Base-by-base conservation (phyloP, 2,113 vertebrate species). In the Aptenodytes patagonicus region DNA sequence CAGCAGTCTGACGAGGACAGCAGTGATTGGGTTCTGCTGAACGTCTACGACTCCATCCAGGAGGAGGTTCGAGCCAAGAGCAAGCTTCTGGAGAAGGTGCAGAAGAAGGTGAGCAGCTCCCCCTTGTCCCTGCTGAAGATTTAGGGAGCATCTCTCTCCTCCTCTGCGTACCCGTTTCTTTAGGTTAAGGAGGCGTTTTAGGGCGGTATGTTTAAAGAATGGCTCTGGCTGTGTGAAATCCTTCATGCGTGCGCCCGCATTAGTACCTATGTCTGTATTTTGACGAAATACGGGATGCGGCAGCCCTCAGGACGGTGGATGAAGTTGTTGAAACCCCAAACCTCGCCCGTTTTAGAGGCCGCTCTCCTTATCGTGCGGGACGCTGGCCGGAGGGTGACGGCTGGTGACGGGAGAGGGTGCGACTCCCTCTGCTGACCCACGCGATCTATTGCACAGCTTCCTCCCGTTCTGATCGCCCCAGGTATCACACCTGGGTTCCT, bases 21-120 rank as follows among this genome's bases (percentile, higher is more conserved):
- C 28, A 98, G 98, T 0, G 98, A 99, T 20, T 97, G 95, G 72
- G 98, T 98, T 76, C 97, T 99, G 83, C 97, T 99, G 15, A 97
- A 97, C 0, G 98, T 99, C 73, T 99, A 99, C 0, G 97, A 99
- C 93, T 99, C 99, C 91, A 99, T 99, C 94, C 99, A 99, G 96
- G 98, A 99, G 64, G 98, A 99, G 91, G 97, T 98, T 29, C 81
- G 97, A 62, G 99, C 98, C 93, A 99, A 99, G 96, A 98, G 93
- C 96, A 98, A 98, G 64, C 95, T 98, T 25, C 96, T 99, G 96
- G 97, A 98, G 95, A 99, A 97, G 95, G 97, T 98, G 77, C 99
- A 99, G 96, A 98, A 95, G 68, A 99, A 99, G 98, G 99, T 99
- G 92, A 93, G 76, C 36, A 54, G 82, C 69, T 84, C 62, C 57